Percentiles rank a stretch among this genome's conserved stretches.
Conservation (phyloP, 2,888 invertebrate species). For the Clistopyga incitator region DNA sequence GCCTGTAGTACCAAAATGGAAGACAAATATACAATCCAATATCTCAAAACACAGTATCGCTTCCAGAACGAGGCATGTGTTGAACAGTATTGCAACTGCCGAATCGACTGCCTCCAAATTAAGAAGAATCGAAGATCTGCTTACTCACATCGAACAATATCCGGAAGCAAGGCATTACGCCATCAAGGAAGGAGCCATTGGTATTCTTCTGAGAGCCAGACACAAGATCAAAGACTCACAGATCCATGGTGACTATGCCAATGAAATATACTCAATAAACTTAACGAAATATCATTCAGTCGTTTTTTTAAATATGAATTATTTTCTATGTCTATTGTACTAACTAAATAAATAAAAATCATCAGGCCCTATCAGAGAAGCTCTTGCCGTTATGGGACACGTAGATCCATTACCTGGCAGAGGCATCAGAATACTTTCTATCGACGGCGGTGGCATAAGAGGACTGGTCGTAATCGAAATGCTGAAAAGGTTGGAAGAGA, state of each 20-base stretch:
- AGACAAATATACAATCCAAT: constrained; percentile 78
- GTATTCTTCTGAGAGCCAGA: constrained; percentile 87
- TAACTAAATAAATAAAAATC: neutral
- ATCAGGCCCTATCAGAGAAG: constrained; percentile 84
- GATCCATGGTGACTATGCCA: constrained; percentile 75
- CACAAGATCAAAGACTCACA: constrained; percentile 81
- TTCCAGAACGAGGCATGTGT: constrained; percentile 88
- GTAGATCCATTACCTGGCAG: constrained; percentile 88
- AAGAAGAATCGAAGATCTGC: constrained; percentile 89
- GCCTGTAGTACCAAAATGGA: constrained; percentile 85
- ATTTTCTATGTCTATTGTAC: neutral
- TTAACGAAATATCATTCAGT: no score
- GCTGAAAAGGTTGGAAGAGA: constrained; percentile 90
- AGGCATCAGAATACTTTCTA: constrained; percentile 92
- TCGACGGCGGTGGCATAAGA: constrained; percentile 96
- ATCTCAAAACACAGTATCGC: constrained; percentile 86
- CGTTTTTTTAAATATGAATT: no score
- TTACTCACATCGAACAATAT: constrained; percentile 90
- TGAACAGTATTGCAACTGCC: constrained; percentile 87
- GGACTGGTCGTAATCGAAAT: constrained; percentile 95
- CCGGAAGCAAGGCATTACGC: constrained; percentile 91
- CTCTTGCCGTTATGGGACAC: constrained; percentile 90
- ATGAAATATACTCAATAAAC: neutral
- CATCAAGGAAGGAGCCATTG: constrained; percentile 90
- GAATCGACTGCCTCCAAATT: constrained; percentile 86